These are phyloP conservation scores for Oreortyx pictus DNA, from an alignment of 2,797 vertebrate species.

Conservation along the genomic window DNA sequence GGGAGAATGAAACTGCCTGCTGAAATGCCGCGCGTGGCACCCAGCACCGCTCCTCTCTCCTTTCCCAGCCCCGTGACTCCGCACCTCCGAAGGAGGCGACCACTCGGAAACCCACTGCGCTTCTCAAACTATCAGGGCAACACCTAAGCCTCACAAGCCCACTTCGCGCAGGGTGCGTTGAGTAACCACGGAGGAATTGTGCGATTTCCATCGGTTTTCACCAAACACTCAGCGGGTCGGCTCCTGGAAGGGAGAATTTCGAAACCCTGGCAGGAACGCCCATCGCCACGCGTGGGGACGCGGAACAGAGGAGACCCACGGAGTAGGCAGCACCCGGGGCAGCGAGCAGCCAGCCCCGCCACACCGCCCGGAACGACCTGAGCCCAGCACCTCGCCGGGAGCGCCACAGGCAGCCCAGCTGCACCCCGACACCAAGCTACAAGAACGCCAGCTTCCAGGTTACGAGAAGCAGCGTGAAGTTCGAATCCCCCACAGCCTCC, in stretches of 20 bases:
- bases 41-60: not conserved
- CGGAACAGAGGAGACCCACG: not conserved
- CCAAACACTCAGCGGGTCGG: not conserved
- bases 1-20: accelerated
- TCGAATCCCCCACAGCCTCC: not conserved
- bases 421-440: not conserved
- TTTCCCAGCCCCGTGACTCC: not conserved
- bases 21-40: not conserved
- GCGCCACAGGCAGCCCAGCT: not conserved
- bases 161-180: not conserved
- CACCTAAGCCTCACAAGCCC: not conserved
- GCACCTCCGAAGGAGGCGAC: not conserved
- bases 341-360: not conserved
- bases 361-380: too few relatives aligned
- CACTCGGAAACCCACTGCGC: not conserved
- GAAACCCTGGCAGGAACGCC: not conserved
- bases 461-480: not conserved
- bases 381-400: not conserved
- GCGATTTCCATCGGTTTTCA: not conserved
- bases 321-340: not conserved
- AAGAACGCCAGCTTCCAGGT: not conserved
- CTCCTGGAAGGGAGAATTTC: not conserved
- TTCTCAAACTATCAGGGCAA: not conserved
- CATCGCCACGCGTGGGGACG: not conserved
- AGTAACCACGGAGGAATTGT: not conserved